These are phyloP conservation scores for Pseudomyrmex sp. DNA, from an alignment of 1,140 invertebrate species.

Conservation along the genomic window DNA sequence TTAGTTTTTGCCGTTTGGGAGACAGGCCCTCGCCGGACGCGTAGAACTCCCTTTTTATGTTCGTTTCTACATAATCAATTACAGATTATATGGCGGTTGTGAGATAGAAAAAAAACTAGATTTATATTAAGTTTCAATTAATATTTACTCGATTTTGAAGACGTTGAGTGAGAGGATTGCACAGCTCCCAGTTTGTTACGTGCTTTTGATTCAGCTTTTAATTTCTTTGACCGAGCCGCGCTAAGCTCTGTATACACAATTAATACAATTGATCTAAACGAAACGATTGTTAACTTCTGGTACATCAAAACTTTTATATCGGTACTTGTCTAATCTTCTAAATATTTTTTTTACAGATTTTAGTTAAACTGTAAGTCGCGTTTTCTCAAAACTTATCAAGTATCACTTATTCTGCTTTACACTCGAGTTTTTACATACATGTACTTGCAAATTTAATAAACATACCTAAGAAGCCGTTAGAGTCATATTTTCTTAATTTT, in stretches of 20 bases:
- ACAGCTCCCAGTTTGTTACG: conserved; percentile 68
- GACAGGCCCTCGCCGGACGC: conserved; percentile 69
- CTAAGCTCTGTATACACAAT: conserved; percentile 1
- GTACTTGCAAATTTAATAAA: conserved; percentile 19
- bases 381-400: too few relatives aligned
- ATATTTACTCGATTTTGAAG: conserved; percentile 63
- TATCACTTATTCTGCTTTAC: too few relatives aligned
- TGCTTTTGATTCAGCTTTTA: conserved; percentile 51
- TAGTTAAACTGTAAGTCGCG: too few relatives aligned
- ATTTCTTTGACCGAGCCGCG: conserved; percentile 5
- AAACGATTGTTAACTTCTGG: too few relatives aligned
- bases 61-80: conserved; percentile 21
- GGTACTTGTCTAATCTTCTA: too few relatives aligned
- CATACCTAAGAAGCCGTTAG: conserved; percentile 28
- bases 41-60: conserved; percentile 73
- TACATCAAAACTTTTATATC: too few relatives aligned
- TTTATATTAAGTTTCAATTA: conserved; percentile 6
- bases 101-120: neutral
- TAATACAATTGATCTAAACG: too few relatives aligned
- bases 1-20: conserved; percentile 70
- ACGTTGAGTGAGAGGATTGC: conserved; percentile 60
- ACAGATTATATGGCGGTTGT: neutral
- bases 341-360: too few relatives aligned
- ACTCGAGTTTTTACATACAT: neutral
- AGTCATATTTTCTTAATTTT: conserved; percentile 21